These are phyloP conservation scores for Poliocrania exsul DNA, from an alignment of 2,797 vertebrate species.

Conservation along the genomic window DNA sequence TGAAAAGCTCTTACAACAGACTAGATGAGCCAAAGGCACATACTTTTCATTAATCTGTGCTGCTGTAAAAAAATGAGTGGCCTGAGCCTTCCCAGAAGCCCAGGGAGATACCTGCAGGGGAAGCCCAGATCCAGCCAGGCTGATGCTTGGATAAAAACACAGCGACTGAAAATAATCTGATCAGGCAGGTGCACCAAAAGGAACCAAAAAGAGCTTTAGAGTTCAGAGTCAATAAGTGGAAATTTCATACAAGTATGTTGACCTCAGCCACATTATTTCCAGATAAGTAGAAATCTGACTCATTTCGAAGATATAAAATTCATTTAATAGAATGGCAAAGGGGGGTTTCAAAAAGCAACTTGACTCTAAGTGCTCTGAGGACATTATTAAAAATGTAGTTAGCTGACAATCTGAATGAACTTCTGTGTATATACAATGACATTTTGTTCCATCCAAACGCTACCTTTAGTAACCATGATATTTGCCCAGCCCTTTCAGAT, in stretches of 20 bases:
- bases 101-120: not conserved
- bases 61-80: not conserved
- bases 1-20: not conserved
- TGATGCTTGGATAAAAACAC: not conserved
- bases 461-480: not conserved
- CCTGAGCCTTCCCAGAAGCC: not conserved
- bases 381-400: not conserved
- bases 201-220: not conserved
- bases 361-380: not conserved
- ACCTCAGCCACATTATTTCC: not conserved
- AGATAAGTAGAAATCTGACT: slow-evolving; percentile 30
- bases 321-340: not conserved
- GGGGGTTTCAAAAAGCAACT: not conserved
- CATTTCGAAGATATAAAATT: slow-evolving; percentile 25
- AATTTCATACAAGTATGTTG: slow-evolving; percentile 18
- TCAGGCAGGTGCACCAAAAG: not conserved
- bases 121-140: not conserved
- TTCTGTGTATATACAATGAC: not conserved
- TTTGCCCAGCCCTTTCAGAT: not conserved
- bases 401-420: not conserved
- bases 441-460: not conserved
- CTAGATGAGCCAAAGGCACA: not conserved
- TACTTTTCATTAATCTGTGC: not conserved
- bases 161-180: slow-evolving; percentile 9
- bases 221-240: not conserved